Evolutionary conservation across 2,888 invertebrate species (phyloP).

Genomic region (Merodon equestris): DNA sequence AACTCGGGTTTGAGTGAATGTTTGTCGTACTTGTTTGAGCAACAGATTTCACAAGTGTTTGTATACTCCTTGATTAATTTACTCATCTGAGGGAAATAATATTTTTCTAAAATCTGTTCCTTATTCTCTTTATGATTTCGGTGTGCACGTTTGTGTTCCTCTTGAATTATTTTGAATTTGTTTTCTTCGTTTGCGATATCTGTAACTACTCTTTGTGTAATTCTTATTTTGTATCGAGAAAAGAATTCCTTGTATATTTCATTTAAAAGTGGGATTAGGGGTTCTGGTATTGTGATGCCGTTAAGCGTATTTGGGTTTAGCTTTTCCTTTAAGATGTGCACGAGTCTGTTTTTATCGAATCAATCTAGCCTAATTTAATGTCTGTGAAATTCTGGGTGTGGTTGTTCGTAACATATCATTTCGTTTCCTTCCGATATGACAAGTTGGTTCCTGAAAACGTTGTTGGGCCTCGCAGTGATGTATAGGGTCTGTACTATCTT

Average conservation of each 20-base stretch:
- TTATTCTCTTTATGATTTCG: constrained; percentile 41
- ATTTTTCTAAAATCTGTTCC: constrained; percentile 32
- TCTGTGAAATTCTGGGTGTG: constrained; percentile 19
- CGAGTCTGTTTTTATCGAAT: constrained; percentile 16
- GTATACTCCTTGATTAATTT: constrained; percentile 18
- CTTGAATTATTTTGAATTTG: constrained; percentile 18
- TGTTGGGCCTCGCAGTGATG: constrained; percentile 35
- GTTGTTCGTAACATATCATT: constrained; percentile 25
- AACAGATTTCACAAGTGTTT: constrained; percentile 10
- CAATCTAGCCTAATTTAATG: neutral
- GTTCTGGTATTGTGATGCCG: constrained; percentile 23
- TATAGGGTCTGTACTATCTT: neutral
- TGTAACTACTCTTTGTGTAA: constrained; percentile 15
- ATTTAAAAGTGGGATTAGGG: constrained; percentile 4
- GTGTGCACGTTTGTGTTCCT: constrained; percentile 32
- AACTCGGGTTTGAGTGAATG: too few species aligned
- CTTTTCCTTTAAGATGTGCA: constrained; percentile 17
- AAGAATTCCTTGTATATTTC: constrained; percentile 30
- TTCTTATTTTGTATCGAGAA: constrained; percentile 17
- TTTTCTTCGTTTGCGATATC: constrained; percentile 17
- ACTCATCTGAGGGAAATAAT: constrained; percentile 26
- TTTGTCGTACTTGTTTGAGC: constrained; percentile 29
- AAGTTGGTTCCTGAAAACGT: constrained; percentile 43
- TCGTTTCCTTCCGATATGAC: constrained; percentile 32
- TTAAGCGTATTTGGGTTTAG: constrained; percentile 20